Base-by-base conservation (phyloP, 2,888 invertebrate species). In the Isotomurus palustris region DNA sequence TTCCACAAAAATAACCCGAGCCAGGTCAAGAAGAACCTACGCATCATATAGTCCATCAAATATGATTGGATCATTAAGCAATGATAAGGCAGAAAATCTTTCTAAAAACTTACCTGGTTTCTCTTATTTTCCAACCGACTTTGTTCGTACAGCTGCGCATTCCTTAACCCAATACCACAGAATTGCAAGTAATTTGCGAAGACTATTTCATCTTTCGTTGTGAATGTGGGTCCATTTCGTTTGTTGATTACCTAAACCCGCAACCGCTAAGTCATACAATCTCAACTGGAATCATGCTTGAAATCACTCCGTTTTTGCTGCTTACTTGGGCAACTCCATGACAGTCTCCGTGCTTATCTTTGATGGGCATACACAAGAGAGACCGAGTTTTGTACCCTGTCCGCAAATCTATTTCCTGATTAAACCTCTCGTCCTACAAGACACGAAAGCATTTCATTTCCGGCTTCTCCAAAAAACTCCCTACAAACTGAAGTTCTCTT, bases 1-100 rank as follows among this genome's bases (percentile, higher is more conserved):
- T 77, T 95, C 94, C 75, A 93, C 92, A 75, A 94, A 95, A 72
- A 95, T 91, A 87, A 94, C 93, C 72, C 92, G 81, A n/a, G 94
- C 94, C 74, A 95, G 80, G 77, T 92, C 92, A 70, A 95, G 80
- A 57, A 95, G 81, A 67, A 95, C 90, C 83, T 83, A 72, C 3
- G n/a, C n/a, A n/a, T n/a, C n/a, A n/a, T n/a, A n/a, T n/a, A n/a
- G n/a, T n/a, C n/a, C n/a, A 73, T 50, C 51, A 32, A 12, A 32
- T 12, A 32, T n/a, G n/a, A n/a, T n/a, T n/a, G n/a, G n/a, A n/a
- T n/a, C n/a, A n/a, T n/a, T n/a, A n/a, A n/a, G n/a, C n/a, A n/a
- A n/a, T n/a, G n/a, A n/a, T n/a, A n/a, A n/a, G n/a, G n/a, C n/a
- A n/a, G n/a, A n/a, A n/a, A n/a, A n/a, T n/a, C n/a, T n/a, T n/a